Base-by-base conservation (phyloP, 2,888 invertebrate species). In the Drosophila suboccidentalis region DNA sequence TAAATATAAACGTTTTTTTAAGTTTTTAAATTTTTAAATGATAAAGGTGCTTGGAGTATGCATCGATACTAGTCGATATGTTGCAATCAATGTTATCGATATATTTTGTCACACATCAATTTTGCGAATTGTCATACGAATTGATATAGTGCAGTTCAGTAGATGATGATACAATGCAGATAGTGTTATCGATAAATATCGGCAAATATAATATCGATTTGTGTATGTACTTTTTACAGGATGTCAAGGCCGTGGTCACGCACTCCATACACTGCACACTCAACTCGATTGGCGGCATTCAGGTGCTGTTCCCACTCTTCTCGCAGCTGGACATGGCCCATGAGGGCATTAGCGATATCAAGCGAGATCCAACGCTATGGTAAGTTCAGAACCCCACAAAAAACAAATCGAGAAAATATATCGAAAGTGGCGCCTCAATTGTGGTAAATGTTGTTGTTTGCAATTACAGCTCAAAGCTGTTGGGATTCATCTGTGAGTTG, bases 181-280 rank as follows among this genome's bases (percentile, higher is more conserved):
- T 13, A 13, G 15, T 17, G 17, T 41, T 41, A 17, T 29, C 15
- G 15, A 15, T 36, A 13, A 22, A 22, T 22, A 4, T 22, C 4
- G 4, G 22, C 19, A 22, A 17, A 6, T 19, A 17, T 13, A 11
- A 3, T 11, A 11, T 44, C 2, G 10, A 38, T 43, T 43, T 26
- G 8, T 38, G 8, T 17, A 15, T 46, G 6, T 1, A 26, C 8
- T 26, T 1, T 8, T 71, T 64, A 26, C 94, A 98, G 98, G 99
- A 99, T 93, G 99, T 99, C 89, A 99, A 99, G 94, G 99, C 99
- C 87, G 98, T 99, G 90, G 97, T 99, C 92, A 99, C 99, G 71
- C 98, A 99, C 94, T 99, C 99, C 91, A 99, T 99, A 94, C 98
- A 99, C 94, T 98, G 98, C 93, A 99, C 99, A 38, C 94, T 99